Conservation (phyloP, 2,888 invertebrate species). For the Vannuccia rotundouncinata region DNA sequence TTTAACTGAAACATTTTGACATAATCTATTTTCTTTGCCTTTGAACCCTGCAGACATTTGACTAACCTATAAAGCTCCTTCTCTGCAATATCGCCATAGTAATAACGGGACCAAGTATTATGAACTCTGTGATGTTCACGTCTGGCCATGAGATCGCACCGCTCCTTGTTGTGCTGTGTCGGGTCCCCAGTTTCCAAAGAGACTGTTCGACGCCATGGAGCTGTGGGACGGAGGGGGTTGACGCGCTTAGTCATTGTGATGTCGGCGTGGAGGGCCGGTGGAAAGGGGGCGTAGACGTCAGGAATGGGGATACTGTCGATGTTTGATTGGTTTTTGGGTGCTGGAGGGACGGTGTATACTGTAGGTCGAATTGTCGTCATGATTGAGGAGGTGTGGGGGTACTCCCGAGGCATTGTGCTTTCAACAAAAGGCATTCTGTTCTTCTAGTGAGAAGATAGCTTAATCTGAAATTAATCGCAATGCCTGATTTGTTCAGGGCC, state of each 20-base stretch:
- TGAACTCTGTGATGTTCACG: slow-evolving; percentile 31
- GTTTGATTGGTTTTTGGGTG: not conserved
- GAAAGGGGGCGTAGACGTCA: slow-evolving; percentile 24
- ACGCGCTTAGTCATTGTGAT: slow-evolving; percentile 2
- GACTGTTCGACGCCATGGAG: slow-evolving; percentile 34
- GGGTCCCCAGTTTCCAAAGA: slow-evolving; percentile 34
- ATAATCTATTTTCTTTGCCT: no score
- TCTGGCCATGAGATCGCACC: slow-evolving; percentile 7
- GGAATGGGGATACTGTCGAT: not conserved
- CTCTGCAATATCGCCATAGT: slow-evolving; percentile 33
- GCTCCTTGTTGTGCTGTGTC: slow-evolving; percentile 34
- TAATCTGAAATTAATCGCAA: no score
- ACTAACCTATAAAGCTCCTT: slow-evolving; percentile 38
- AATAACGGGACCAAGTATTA: slow-evolving; percentile 35
- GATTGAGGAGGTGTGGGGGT: slow-evolving; percentile 8
- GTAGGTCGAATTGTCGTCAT: not conserved
- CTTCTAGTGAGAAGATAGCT: no score
- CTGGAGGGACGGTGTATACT: not conserved
- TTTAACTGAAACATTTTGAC: no score
- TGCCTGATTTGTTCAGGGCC: no score
- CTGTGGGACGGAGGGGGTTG: slow-evolving; percentile 28
- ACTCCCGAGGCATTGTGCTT: not conserved
- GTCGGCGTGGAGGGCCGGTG: slow-evolving; percentile 16
- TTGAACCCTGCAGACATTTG: no score
- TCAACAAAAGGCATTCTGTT: not conserved